Evolutionary conservation across 1,140 invertebrate genomes (phyloP), one percentile per base, ranked within the genome.

Genomic region (Leptinotarsa undecemlineata): DNA sequence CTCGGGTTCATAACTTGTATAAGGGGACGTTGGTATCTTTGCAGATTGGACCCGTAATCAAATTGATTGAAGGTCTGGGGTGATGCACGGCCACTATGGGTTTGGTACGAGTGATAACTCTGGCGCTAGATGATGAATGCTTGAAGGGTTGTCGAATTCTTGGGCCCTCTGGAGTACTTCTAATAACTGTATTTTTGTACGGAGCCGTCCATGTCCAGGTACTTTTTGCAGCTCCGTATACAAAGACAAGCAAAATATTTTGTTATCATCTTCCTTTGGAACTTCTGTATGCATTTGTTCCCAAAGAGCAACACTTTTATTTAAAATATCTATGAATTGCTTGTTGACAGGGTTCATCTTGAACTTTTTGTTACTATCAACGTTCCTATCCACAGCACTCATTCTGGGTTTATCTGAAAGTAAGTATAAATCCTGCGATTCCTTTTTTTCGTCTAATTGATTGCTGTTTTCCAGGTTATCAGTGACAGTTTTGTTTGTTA

Each of bases 341-440:
- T 20, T 61, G 4, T 61, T 14, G 57, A 61, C 8, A 17, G 14
- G 4, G 14, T 61, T 15, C 57, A 8, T 17, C 19, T 60, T 60
- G 17, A 61, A 61, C 57, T 17, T 61, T 61, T 61, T 61, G 57
- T 61, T 61, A 20, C 57, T 61, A 61, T 20, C 11, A n/a, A n/a
- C 8, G 1, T 61, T 61, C 57, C 57, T 61, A n/a, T 61, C 57
- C 15, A 20, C 57, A 61, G 57, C 57, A 61, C 57, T 61, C 4
- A 14, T 17, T 61, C 19, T 20, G 19, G 57, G 17, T 61, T 17
- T 1, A 61, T 17, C 57, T 61, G 14, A 11, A n/a, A 61, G 57
- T 20, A 4, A n/a, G 17, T 17, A 14, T 61, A 5, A 17, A 17
- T 17, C 57, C 19, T 17, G 14, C 19, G 57, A 17, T 61, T 17